Evolutionary conservation across 2,888 invertebrate genomes (phyloP), one percentile per base, ranked within the genome.

Genomic region (Agelastica alni): DNA sequence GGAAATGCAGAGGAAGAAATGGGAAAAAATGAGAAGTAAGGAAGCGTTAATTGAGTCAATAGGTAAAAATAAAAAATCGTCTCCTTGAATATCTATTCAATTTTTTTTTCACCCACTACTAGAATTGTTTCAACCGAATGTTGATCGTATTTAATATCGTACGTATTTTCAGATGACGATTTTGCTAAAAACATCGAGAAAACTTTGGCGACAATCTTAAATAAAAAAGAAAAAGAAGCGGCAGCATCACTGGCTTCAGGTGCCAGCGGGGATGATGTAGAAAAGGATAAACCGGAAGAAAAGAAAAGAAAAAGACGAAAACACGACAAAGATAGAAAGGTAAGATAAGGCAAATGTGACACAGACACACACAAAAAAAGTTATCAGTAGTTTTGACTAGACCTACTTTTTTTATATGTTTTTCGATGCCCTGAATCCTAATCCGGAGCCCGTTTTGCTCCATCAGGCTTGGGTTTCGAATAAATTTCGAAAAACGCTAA

Each of bases 181-280:
- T 90, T 88, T 79, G 90, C 89, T 12, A 85, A 86, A 43, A 86
- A 84, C 68, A 85, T 91, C 63, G 90, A 91, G 74, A 88, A 89
- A 72, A 88, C 89, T 7, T 85, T 91, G 59, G 85, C 87, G 52
- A 88, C 85, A 56, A 89, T 85, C 5, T 78, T 91, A 72, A 66
- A 60, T 45, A 88, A 88, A 63, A 89, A 86, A 72, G 85, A 85
- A 63, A 70, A 69, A 53, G 78, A 80, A 43, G 63, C 63, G 20
- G 61, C 64, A 2, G 49, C 41, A 2, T 37, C 47, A 7, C 9
- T 47, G 20, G 22, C 26, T 13, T 59, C 59, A 10, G 60, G 70
- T 64, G 52, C 73, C 56, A 74, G 72, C 26, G 65, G 60, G 2
- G 67, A 66, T 42, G 79, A 80, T 46, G 79, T 68, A 6, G 68